phyloP scores from a whole-genome alignment of 2,888 invertebrate genomes.

The Drosophila borborema region DNA sequence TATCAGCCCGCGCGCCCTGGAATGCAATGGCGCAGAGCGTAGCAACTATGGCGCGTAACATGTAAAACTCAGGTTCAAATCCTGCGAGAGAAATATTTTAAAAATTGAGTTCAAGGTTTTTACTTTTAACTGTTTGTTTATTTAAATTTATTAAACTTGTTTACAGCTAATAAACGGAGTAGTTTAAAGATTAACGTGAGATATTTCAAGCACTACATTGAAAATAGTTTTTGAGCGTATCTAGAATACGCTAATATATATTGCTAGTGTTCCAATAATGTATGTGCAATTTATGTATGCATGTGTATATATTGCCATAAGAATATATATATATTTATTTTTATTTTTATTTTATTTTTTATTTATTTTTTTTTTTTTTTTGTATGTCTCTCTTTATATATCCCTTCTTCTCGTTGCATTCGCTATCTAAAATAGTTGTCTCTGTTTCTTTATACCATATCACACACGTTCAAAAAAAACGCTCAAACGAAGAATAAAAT shows the following conservation, averaged over 20 bases:
- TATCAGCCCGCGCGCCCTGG: fast-evolving
- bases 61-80: constrained; percentile 64
- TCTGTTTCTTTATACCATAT: constrained; percentile 56
- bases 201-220: constrained; percentile 53
- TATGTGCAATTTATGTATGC: constrained; percentile 11
- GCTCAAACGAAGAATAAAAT: neutral
- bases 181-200: constrained; percentile 18
- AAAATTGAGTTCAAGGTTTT: neutral
- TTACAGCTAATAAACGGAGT: constrained; percentile 32
- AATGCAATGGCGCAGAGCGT: constrained; percentile 67
- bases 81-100: neutral
- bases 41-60: constrained; percentile 65
- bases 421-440: constrained; percentile 68
- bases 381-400: constrained; percentile 11
- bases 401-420: constrained; percentile 35
- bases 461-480: constrained; percentile 63
- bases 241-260: constrained; percentile 19
- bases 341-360: constrained; percentile 20
- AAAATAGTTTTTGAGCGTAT: constrained; percentile 52
- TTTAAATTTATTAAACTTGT: constrained; percentile 36
- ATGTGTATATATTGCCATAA: constrained; percentile 39
- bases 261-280: constrained; percentile 24
- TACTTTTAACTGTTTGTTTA: constrained; percentile 19
- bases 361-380: constrained; percentile 8
- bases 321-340: constrained; percentile 34